phyloP scores from a whole-genome alignment of 1,140 invertebrate species.

The Melipona quadrifasciata region DNA sequence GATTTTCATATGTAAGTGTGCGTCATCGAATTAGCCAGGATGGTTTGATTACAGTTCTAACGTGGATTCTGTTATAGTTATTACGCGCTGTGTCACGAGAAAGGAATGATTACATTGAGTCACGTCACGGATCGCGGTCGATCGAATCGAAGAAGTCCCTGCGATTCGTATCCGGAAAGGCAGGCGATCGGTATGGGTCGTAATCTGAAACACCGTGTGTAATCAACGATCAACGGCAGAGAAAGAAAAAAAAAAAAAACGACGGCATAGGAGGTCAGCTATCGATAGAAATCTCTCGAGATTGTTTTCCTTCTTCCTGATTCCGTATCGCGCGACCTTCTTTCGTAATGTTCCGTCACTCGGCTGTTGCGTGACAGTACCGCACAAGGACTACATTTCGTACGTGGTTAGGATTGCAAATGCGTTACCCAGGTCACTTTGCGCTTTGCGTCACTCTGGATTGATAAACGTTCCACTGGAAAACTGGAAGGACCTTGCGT shows the following conservation, averaged over 20 bases:
- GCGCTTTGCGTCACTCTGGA: neutral
- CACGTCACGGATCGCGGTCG: neutral
- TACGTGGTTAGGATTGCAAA: slow-evolving; percentile 24
- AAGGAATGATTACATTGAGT: slow-evolving; percentile 33
- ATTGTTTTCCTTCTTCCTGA: slow-evolving; percentile 55
- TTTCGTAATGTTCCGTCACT: slow-evolving; percentile 19
- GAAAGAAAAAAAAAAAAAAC: neutral
- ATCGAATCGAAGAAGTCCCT: neutral
- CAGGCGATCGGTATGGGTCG: neutral
- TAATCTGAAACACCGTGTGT: neutral
- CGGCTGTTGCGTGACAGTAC: slow-evolving; percentile 25
- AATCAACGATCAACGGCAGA: neutral
- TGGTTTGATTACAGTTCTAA: slow-evolving; percentile 25
- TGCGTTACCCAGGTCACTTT: neutral
- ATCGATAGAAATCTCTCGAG: slow-evolving; percentile 13
- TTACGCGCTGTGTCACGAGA: slow-evolving; percentile 25
- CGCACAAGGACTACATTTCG: slow-evolving; percentile 35
- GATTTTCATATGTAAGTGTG: slow-evolving; percentile 24
- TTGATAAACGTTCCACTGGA: slow-evolving; percentile 6
- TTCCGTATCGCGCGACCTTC: slow-evolving; percentile 51
- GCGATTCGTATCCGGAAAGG: neutral
- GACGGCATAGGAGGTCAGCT: neutral
- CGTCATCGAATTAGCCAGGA: slow-evolving; percentile 20
- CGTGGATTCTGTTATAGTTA: slow-evolving; percentile 3
- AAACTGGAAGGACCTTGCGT: neutral